These are phyloP conservation scores for Lasiurus borealis DNA, from an alignment of 2,113 vertebrate species.

Conservation along the genomic window DNA sequence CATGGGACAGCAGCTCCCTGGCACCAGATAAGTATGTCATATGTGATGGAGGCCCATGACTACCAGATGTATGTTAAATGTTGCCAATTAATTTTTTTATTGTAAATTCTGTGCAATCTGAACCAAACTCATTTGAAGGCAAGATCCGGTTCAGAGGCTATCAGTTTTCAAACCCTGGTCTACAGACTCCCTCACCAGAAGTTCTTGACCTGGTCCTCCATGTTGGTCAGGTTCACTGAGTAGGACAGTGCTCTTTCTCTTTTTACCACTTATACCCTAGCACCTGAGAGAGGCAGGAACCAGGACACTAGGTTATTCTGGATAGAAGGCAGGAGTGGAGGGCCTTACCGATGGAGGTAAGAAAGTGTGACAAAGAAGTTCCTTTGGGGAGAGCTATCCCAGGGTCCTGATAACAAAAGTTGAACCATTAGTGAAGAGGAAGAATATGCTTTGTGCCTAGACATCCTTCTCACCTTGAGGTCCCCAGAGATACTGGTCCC, in stretches of 20 bases:
- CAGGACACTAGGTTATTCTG: neutral
- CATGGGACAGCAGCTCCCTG: neutral
- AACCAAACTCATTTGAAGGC: neutral
- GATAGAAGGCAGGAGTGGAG: neutral
- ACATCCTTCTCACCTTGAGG: constrained; percentile 83
- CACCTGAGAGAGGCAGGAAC: neutral
- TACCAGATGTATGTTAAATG: neutral
- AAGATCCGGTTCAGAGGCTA: neutral
- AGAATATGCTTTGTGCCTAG: neutral
- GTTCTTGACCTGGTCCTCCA: constrained; percentile 90
- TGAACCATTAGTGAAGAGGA: neutral
- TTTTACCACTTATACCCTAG: neutral
- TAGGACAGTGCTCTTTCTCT: constrained; percentile 85
- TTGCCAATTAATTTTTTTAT: neutral
- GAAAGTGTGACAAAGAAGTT: constrained; percentile 85
- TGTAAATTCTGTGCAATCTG: neutral
- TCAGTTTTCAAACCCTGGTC: neutral
- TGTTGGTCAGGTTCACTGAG: constrained; percentile 83
- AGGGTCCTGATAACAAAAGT: constrained; percentile 81
- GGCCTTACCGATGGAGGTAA: constrained; percentile 85
- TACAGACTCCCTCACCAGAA: constrained; percentile 82
- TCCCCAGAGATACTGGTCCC: constrained; percentile 89
- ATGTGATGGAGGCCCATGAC: neutral
- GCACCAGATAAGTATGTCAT: neutral
- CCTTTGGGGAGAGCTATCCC: constrained; percentile 87